These are phyloP conservation scores for Zaprionus africanus DNA, from an alignment of 1,140 invertebrate genomes.

Conservation along the genomic window DNA sequence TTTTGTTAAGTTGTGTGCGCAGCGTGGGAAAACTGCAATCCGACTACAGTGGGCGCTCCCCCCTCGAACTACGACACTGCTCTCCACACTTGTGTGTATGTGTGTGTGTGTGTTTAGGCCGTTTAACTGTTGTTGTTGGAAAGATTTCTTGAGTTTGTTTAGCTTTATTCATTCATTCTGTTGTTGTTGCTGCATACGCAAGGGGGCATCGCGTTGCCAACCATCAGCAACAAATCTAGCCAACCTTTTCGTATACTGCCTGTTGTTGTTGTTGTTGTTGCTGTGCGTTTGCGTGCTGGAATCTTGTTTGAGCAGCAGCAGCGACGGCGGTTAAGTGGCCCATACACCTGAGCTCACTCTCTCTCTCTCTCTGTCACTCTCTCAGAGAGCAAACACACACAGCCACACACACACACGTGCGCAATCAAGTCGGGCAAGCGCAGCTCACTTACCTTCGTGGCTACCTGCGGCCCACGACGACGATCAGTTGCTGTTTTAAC, in stretches of 20 bases:
- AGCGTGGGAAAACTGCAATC: conserved; percentile 69
- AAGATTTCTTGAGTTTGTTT: background rate
- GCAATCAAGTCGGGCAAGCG: conserved; percentile 34
- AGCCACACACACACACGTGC: conserved; percentile 7
- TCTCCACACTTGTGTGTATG: conserved; percentile 1
- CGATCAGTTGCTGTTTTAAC: conserved; percentile 74
- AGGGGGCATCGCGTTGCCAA: conserved; percentile 47
- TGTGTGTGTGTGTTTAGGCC: conserved; percentile 15
- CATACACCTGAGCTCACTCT: conserved; percentile 49
- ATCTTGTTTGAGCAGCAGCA: conserved; percentile 65
- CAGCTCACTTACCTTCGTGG: conserved; percentile 71
- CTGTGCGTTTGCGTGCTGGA: conserved; percentile 68
- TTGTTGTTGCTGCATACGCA: conserved; percentile 32
- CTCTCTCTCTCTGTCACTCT: conserved; percentile 12
- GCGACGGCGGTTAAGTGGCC: conserved; percentile 36
- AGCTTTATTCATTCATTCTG: conserved; percentile 18
- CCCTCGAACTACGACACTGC: conserved; percentile 35
- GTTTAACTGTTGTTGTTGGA: conserved; percentile 25
- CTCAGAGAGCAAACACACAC: conserved; percentile 16
- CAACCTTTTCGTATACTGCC: conserved; percentile 16
- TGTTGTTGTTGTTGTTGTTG: conserved; percentile 41
- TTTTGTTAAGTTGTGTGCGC: conserved; percentile 50
- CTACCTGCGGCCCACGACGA: conserved; percentile 59
- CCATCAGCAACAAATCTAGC: conserved; percentile 41
- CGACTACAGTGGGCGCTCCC: conserved; percentile 15